phyloP scores from a whole-genome alignment of 2,888 invertebrate species.

The Ptychoptera contaminata region DNA sequence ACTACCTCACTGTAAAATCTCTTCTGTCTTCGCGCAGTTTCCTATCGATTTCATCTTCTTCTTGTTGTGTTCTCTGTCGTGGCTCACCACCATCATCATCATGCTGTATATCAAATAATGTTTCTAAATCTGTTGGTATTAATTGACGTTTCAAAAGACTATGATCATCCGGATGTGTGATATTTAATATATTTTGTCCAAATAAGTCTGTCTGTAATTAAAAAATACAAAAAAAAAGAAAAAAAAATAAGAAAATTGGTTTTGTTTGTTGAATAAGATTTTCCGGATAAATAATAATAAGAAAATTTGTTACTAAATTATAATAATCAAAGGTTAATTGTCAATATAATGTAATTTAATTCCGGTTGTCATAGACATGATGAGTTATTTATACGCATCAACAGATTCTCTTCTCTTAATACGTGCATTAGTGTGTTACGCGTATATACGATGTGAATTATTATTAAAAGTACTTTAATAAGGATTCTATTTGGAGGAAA shows the following conservation, averaged over 20 bases:
- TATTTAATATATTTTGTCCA: constrained; percentile 64
- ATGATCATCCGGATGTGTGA: constrained; percentile 67
- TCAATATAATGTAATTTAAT: too few species aligned
- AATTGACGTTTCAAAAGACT: constrained; percentile 52
- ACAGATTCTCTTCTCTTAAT: too few species aligned
- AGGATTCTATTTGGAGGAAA: too few species aligned
- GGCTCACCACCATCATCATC: constrained; percentile 40
- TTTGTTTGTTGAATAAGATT: too few species aligned
- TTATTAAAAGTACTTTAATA: too few species aligned
- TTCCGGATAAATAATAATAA: too few species aligned
- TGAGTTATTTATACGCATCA: too few species aligned
- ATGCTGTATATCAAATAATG: constrained; percentile 25
- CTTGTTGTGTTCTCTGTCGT: constrained; percentile 30
- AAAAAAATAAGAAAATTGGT: not conserved
- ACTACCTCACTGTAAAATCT: constrained; percentile 37
- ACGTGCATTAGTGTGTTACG: too few species aligned
- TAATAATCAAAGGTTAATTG: too few species aligned
- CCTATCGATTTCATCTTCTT: constrained; percentile 26
- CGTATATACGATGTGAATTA: too few species aligned
- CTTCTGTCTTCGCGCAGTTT: constrained; percentile 34
- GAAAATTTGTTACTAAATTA: too few species aligned
- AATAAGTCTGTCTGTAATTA: constrained; percentile 60
- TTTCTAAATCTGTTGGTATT: constrained; percentile 33
- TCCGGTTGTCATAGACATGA: too few species aligned
- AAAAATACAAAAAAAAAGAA: constrained; percentile 4